Conservation (phyloP, 2,888 invertebrate genomes). For the Eupeodes latifasciatus region DNA sequence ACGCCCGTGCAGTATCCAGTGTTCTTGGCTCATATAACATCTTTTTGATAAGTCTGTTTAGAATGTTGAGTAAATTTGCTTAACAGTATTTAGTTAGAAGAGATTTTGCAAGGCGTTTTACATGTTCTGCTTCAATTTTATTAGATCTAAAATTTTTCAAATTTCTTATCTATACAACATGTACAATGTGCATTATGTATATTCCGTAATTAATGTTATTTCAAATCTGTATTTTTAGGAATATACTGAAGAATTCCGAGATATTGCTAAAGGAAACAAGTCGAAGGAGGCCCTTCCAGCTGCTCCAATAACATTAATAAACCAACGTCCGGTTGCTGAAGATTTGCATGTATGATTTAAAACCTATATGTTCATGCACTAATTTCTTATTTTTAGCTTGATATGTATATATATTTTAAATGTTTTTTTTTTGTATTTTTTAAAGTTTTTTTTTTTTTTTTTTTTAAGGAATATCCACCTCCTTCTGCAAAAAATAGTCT, state of each 20-base stretch:
- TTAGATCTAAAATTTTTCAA: too few relatives aligned
- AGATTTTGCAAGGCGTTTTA: too few relatives aligned
- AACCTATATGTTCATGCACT: constrained; percentile 70
- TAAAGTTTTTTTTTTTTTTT: constrained; percentile 19
- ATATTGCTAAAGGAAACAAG: constrained; percentile 96
- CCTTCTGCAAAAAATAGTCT: constrained; percentile 85
- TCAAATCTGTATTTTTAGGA: constrained; percentile 86
- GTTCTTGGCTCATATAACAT: too few relatives aligned
- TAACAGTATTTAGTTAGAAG: too few relatives aligned
- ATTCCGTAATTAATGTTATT: neutral
- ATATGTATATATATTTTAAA: constrained; percentile 46
- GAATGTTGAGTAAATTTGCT: too few relatives aligned
- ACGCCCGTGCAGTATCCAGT: too few relatives aligned
- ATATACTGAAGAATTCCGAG: constrained; percentile 98
- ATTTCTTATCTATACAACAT: too few relatives aligned
- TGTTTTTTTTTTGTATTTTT: constrained; percentile 74
- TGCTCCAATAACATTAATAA: constrained; percentile 96
- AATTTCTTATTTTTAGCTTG: constrained; percentile 66
- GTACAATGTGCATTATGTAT: too few relatives aligned
- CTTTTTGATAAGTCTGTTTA: too few relatives aligned
- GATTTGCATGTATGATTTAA: constrained; percentile 89
- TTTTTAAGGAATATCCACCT: constrained; percentile 86
- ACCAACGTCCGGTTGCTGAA: constrained; percentile 97
- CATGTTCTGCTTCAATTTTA: too few relatives aligned
- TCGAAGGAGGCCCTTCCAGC: constrained; percentile 96